Conservation (phyloP, 2,888 invertebrate species). For the Chrysodeixis includens region DNA sequence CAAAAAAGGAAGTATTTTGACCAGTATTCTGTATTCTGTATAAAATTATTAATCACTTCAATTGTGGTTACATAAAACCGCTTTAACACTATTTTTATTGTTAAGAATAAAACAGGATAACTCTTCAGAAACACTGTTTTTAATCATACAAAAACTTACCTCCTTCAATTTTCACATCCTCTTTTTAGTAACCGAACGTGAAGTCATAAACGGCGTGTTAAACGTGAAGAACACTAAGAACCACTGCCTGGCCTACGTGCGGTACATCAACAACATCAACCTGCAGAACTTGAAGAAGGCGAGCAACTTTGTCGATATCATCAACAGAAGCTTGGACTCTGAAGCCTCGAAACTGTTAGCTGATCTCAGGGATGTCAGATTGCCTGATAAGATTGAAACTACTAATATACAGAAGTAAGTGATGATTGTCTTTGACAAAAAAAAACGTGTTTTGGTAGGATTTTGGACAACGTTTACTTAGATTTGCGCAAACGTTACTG, state of each 20-base stretch:
- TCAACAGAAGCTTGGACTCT: slow-evolving; percentile 96
- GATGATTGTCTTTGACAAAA: neutral
- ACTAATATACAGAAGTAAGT: slow-evolving; percentile 96
- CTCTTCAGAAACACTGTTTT: too few species aligned
- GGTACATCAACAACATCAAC: slow-evolving; percentile 99
- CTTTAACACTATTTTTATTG: too few species aligned
- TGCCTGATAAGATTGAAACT: slow-evolving; percentile 96
- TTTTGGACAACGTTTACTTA: too few species aligned
- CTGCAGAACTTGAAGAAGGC: slow-evolving; percentile 98
- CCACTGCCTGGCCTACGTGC: slow-evolving; percentile 97
- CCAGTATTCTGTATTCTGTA: too few species aligned
- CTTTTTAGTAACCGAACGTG: slow-evolving; percentile 97
- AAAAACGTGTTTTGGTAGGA: too few species aligned
- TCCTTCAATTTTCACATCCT: neutral
- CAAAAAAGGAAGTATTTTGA: too few species aligned
- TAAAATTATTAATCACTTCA: too few species aligned
- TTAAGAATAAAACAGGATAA: too few species aligned
- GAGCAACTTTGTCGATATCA: slow-evolving; percentile 98
- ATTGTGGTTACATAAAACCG: too few species aligned
- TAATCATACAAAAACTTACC: too few species aligned
- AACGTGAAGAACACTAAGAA: slow-evolving; percentile 98
- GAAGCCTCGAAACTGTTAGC: slow-evolving; percentile 97
- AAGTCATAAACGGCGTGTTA: slow-evolving; percentile 98
- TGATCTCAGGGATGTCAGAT: slow-evolving; percentile 96
- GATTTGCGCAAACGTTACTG: too few species aligned